Percentiles rank a stretch among this genome's conserved stretches.
Conservation (phyloP, 2,888 invertebrate species). For the Aradus depressus region DNA sequence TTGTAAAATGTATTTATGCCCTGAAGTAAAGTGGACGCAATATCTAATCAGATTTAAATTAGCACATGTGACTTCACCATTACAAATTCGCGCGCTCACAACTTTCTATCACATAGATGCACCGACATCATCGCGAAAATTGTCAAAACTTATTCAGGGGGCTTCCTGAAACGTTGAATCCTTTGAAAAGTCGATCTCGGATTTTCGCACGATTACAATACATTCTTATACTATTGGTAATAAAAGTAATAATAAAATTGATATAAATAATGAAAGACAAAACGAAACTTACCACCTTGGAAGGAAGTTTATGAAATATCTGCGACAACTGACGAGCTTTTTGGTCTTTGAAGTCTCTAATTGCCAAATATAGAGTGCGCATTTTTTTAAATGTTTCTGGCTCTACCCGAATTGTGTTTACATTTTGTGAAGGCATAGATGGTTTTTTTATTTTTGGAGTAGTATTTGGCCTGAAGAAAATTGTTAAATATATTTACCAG, state of each 20-base stretch:
- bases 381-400: conserved; percentile 49
- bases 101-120: no score
- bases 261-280: background rate
- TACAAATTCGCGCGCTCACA: no score
- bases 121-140: no score
- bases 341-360: conserved; percentile 76
- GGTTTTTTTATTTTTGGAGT: conserved; percentile 23
- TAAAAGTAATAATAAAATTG: background rate
- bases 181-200: background rate
- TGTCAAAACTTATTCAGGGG: background rate
- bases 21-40: no score
- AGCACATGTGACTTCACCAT: no score
- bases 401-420: conserved; percentile 25
- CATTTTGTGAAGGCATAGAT: conserved; percentile 7
- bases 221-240: no score
- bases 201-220: no score
- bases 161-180: background rate
- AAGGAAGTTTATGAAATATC: conserved; percentile 91
- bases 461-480: conserved; percentile 4
- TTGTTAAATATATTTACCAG: background rate
- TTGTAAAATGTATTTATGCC: no score
- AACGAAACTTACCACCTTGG: conserved; percentile 54
- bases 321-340: conserved; percentile 83
- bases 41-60: no score
- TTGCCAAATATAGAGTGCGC: conserved; percentile 74